Evolutionary conservation across 2,888 invertebrate genomes (phyloP), one percentile per base, ranked within the genome.

Genomic region (Agonum fuliginosum): DNA sequence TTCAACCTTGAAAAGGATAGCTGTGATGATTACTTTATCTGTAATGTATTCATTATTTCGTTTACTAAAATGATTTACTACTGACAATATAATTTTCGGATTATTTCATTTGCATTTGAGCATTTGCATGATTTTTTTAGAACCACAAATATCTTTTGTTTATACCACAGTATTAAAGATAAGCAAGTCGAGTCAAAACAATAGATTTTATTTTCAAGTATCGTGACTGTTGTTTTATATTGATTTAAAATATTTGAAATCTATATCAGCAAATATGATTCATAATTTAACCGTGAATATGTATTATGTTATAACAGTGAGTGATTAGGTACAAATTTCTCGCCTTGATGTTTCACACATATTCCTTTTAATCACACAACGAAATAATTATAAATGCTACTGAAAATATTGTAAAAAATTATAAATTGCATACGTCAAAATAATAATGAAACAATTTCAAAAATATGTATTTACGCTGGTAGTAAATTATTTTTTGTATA

Each of bases 21-120:
- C 58, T 62, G 58, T 62, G 58, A 62, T 62, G 58, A 62, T 62
- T 62, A 62, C 58, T 62, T 62, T 62, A 62, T 62, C 14, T 46
- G 1, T 30, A 62, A 62, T 62, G 58, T 62, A 54, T 54, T 54
- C 17, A 48, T 48, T 48, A 48, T 10, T 48, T 46, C 19, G 24
- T n/a, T 54, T 24, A 54, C 54, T 54, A 54, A 37, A 54, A 14
- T 30, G 58, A 62, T 62, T 62, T 62, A 14, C 30, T 62, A 62
- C 58, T 62, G 58, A 30, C 58, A 62, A 14, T 62, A 62, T 62
- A 30, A 30, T 62, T 62, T 62, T 34, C 30, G 58, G 58, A 62
- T 30, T 58, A 17, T 30, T 62, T 62, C 6, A 27, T 58, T 48
- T 51, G 51, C 3, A 54, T 17, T 24, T 27, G n/a, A n/a, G 54